Evolutionary conservation across 2,113 vertebrate species (phyloP).

Genomic region (Antechinus flavipes): DNA sequence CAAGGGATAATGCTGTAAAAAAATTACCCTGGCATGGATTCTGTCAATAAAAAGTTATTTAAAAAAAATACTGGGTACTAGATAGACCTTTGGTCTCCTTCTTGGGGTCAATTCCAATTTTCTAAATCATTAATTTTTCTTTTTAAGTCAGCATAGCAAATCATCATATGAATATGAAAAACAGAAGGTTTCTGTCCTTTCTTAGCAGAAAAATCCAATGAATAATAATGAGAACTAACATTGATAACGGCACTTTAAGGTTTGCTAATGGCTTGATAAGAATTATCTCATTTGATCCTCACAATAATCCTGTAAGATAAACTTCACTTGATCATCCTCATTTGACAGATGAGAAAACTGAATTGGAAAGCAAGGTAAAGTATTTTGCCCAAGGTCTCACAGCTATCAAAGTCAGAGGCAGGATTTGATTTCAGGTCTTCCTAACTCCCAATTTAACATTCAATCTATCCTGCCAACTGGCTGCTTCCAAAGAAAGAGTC

Average conservation of each 20-base stretch:
- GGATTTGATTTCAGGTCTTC: neutral
- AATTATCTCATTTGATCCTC: neutral
- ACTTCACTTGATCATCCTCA: neutral
- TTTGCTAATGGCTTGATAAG: neutral
- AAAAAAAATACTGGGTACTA: no score
- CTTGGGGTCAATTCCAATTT: neutral
- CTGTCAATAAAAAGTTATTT: no score
- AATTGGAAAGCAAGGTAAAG: neutral
- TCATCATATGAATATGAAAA: neutral
- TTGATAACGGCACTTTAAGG: neutral
- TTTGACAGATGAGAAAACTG: neutral
- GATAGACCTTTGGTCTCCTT: neutral
- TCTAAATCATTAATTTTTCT: conserved; percentile 20
- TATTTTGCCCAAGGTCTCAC: neutral
- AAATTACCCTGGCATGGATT: no score
- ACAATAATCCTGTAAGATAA: neutral
- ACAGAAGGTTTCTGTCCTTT: neutral
- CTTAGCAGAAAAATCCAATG: neutral
- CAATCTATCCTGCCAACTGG: neutral
- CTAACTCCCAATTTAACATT: neutral
- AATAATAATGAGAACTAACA: neutral
- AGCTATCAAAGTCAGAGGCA: neutral
- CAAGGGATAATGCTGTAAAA: no score
- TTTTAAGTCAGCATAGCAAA: conserved; percentile 6
- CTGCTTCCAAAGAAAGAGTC: neutral